These are phyloP conservation scores for Trachemys scripta DNA, from an alignment of 2,113 vertebrate species.

Conservation along the genomic window DNA sequence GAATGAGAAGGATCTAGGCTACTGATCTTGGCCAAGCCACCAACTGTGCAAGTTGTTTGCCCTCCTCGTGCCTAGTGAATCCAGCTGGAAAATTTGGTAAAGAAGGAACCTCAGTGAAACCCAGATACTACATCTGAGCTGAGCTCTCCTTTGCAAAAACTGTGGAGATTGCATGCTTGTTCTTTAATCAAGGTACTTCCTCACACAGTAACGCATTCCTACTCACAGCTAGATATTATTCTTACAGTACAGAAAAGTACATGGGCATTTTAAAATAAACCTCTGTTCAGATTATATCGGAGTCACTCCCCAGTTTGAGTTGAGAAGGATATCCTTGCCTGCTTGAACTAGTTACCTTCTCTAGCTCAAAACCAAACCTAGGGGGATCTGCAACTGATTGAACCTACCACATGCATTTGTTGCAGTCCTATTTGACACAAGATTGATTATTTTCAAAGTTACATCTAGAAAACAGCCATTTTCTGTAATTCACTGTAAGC, in stretches of 20 bases:
- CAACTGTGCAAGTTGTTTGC: not conserved
- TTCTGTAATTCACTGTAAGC: slow-evolving; percentile 24
- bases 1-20: not conserved
- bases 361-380: no score
- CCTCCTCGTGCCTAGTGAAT: slow-evolving; percentile 29
- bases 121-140: not conserved
- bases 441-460: slow-evolving; percentile 38
- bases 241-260: rapidly evolving
- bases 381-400: not conserved
- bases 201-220: not conserved
- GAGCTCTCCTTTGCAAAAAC: not conserved
- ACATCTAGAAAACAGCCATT: slow-evolving; percentile 2
- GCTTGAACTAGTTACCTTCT: not conserved
- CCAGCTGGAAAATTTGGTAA: slow-evolving; percentile 18
- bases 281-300: not conserved
- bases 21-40: not conserved
- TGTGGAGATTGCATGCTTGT: not conserved
- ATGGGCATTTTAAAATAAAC: not conserved
- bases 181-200: not conserved
- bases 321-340: not conserved
- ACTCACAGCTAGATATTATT: rapidly evolving
- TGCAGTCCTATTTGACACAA: slow-evolving; percentile 19
- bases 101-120: not conserved
- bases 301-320: not conserved
- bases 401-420: not conserved